Percentiles rank a stretch among this genome's conserved stretches.
These are phyloP conservation scores for Narcine bancroftii DNA, from an alignment of 2,113 vertebrate species.

Conservation along the genomic window DNA sequence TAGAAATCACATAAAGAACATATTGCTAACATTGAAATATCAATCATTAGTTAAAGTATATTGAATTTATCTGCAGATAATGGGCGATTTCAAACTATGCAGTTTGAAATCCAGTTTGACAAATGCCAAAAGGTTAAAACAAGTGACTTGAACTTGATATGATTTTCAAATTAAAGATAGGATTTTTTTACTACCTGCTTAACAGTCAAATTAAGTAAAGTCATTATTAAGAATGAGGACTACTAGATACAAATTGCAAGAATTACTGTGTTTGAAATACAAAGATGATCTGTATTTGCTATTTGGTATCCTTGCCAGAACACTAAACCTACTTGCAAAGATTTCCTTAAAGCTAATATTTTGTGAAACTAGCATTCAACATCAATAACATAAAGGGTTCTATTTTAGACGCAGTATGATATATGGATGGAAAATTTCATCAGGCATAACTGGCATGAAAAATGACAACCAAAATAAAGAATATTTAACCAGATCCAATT, in stretches of 20 bases:
- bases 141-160: neutral
- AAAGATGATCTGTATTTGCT: neutral
- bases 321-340: neutral
- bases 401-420: neutral
- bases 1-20: neutral
- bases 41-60: neutral
- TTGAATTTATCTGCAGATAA: neutral
- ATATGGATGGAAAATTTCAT: neutral
- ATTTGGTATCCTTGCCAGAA: neutral
- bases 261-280: neutral
- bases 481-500: neutral
- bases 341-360: neutral
- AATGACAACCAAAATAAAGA: neutral
- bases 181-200: neutral
- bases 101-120: neutral
- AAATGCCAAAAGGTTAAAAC: neutral
- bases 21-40: neutral
- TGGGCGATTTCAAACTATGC: neutral
- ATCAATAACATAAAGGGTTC: neutral
- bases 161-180: neutral
- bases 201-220: neutral
- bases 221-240: neutral
- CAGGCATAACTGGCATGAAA: neutral
- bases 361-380: neutral
- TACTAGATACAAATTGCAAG: neutral